Evolutionary conservation across 2,113 vertebrate species (phyloP), one percentile per base, ranked within the genome.

Genomic region (Platysteira castanea): DNA sequence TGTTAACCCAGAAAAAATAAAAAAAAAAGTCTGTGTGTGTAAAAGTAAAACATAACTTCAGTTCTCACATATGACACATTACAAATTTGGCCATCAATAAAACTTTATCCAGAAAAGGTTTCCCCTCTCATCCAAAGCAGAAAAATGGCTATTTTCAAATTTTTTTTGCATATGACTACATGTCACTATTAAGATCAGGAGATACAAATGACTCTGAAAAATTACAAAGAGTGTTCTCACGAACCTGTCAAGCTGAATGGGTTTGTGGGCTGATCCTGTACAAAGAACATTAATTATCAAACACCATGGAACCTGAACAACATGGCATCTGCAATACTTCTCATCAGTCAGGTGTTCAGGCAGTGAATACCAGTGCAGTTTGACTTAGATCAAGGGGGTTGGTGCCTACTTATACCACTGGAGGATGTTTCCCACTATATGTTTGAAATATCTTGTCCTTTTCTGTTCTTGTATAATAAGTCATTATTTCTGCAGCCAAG

Each of bases 201-300:
- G 88, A 75, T n/a, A 77, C 39, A 94, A 88, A 90, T 1, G 1
- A 70, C 28, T 61, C 53, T 63, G 54, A 67, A 81, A 81, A 87
- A 78, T 92, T 37, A 84, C 31, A 89, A 68, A 77, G 94, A 80
- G 28, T 0, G 0, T 52, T 93, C 92, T 92, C 92, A 96, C 35
- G 64, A 94, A 94, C 64, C 79, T 94, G 90, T 93, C 90, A 90
- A 68, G 23, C 41, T 89, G 56, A 94, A 81, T 30, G 69, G 68
- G 44, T 53, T 95, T 94, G 93, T 95, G 93, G 93, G 95, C 39
- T 94, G 95, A 68, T 26, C 24, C n/a, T 64, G 41, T 70, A 68
- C 52, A 92, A 92, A 84, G 90, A 93, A 68, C 49, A 24, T 77
- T 94, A 96, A 95, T 92, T 97, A 90, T 90, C 84, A 90, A 95